Conservation (phyloP, 2,797 vertebrate species). For the Babyrousa celebensis region DNA sequence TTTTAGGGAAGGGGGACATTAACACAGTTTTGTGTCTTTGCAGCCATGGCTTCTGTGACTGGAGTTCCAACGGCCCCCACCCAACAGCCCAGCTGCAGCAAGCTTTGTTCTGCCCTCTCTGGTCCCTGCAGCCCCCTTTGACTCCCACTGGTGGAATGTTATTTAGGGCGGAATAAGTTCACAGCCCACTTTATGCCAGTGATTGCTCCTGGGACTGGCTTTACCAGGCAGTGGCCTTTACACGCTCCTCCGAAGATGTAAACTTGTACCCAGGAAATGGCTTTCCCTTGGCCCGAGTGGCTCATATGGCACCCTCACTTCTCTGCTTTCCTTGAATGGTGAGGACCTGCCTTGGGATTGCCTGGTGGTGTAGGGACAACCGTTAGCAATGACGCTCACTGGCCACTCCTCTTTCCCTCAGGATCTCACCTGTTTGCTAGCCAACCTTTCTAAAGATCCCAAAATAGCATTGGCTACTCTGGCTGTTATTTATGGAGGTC, state of each 20-base stretch:
- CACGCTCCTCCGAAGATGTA: background rate
- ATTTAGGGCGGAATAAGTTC: background rate
- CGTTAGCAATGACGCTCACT: background rate
- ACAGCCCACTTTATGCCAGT: background rate
- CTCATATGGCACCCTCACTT: background rate
- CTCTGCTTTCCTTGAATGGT: background rate
- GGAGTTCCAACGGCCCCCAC: background rate
- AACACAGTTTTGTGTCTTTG: constrained; percentile 10
- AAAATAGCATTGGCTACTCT: background rate
- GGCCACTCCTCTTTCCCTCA: background rate
- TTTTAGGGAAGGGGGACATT: background rate
- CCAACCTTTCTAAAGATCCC: constrained; percentile 16
- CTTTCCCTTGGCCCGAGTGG: background rate
- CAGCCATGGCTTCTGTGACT: background rate
- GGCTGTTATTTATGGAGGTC: constrained; percentile 49
- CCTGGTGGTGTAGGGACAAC: background rate
- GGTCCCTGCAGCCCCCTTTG: background rate
- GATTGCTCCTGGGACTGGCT: background rate
- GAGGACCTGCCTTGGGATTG: background rate
- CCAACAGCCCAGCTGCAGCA: background rate
- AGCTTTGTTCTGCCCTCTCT: background rate
- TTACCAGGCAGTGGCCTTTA: background rate
- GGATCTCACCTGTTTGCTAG: background rate
- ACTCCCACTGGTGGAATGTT: background rate
- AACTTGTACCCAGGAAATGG: background rate